Percentiles rank a stretch among this genome's conserved stretches.
phyloP scores from a whole-genome alignment of 2,888 invertebrate species.

The Drosophila tripunctata region DNA sequence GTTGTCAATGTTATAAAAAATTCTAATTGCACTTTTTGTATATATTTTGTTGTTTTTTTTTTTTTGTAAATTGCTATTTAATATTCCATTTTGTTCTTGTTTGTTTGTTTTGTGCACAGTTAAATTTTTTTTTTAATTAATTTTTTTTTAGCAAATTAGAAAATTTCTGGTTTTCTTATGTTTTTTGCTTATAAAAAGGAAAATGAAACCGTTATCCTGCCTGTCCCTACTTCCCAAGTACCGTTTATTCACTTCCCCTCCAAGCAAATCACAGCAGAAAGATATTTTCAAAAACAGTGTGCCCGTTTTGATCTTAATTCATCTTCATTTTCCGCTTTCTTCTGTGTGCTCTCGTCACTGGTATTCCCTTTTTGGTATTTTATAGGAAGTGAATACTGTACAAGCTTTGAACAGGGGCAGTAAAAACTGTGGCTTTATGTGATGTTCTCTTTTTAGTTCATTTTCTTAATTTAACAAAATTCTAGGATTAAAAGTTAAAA shows the following conservation, averaged over 20 bases:
- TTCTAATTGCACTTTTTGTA: slow-evolving; percentile 77
- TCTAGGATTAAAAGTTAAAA: background rate
- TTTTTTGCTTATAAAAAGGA: slow-evolving; percentile 25
- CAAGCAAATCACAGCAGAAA: background rate
- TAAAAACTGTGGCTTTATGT: background rate
- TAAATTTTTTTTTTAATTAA: slow-evolving; percentile 13
- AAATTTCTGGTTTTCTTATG: slow-evolving; percentile 7
- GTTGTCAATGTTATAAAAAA: slow-evolving; percentile 71
- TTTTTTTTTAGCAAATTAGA: slow-evolving; percentile 34
- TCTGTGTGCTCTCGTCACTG: too few species aligned
- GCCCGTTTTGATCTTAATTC: slow-evolving; percentile 7
- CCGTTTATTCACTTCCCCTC: background rate
- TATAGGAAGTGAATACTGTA: background rate
- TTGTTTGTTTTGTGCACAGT: slow-evolving; percentile 20
- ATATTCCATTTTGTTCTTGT: slow-evolving; percentile 31
- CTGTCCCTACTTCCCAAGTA: background rate
- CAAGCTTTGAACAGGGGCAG: background rate
- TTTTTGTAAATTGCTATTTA: slow-evolving; percentile 47
- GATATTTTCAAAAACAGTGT: slow-evolving; percentile 4
- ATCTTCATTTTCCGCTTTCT: background rate
- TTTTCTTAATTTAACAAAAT: background rate
- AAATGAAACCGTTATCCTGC: slow-evolving; percentile 46
- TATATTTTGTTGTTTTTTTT: slow-evolving; percentile 32
- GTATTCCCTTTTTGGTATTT: background rate
- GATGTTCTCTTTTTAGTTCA: slow-evolving; percentile 6